Evolutionary conservation across 2,113 vertebrate species (phyloP).

Genomic region (Falco punctatus): DNA sequence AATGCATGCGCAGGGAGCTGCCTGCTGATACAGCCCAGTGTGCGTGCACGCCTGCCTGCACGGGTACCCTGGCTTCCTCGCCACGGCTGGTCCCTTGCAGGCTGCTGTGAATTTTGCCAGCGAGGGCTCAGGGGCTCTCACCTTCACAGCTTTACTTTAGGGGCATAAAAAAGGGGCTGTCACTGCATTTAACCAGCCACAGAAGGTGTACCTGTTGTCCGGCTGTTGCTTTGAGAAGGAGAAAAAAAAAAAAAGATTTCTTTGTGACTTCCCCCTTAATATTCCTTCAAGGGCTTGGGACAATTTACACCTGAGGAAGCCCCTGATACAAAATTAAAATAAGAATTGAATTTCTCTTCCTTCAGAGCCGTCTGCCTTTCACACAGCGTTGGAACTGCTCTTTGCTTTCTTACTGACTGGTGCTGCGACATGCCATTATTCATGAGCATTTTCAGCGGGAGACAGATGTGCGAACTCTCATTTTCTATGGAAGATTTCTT

Average conservation of each 20-base stretch:
- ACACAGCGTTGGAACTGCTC: background rate
- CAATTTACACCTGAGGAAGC: background rate
- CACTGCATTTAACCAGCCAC: background rate
- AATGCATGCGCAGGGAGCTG: background rate
- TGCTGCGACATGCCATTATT: background rate
- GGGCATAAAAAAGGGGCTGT: background rate
- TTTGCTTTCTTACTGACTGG: background rate
- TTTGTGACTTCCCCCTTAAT: background rate
- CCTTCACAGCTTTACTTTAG: background rate
- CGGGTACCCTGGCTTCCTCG: accelerated
- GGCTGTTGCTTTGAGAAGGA: background rate
- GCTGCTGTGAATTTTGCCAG: background rate
- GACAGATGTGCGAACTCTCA: background rate
- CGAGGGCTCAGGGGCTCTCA: background rate
- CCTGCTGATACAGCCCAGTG: background rate
- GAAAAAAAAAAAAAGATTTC: background rate
- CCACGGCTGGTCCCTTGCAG: background rate
- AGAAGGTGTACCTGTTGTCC: background rate
- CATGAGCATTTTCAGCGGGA: conserved; percentile 29
- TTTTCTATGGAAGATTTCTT: conserved; percentile 21
- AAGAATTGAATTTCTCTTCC: background rate
- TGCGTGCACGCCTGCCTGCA: no score
- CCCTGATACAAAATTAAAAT: background rate
- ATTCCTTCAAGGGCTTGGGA: background rate
- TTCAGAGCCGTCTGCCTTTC: background rate